A percentile compares a stretch with the other conserved stretches of the same genome.
These are phyloP conservation scores for Procambarus virginalis DNA, from an alignment of 1,140 invertebrate genomes.

Conservation along the genomic window DNA sequence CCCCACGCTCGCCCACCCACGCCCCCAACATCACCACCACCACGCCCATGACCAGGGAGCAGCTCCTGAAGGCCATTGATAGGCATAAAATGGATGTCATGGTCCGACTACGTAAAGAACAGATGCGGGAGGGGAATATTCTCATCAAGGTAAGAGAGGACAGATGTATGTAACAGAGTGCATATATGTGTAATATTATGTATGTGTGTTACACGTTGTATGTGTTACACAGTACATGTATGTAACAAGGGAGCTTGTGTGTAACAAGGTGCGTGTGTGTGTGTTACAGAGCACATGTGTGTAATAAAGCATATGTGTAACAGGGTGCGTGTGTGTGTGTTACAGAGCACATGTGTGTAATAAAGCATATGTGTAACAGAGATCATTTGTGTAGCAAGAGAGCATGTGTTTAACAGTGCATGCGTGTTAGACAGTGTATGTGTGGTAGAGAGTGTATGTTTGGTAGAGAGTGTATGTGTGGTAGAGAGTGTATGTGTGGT, in stretches of 20 bases:
- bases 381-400: not conserved
- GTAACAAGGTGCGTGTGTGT: not conserved
- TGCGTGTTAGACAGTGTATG: not conserved
- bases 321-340: not conserved
- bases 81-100: conserved; percentile 59
- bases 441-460: no score
- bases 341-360: not conserved
- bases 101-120: conserved; percentile 29
- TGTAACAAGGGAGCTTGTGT: not conserved
- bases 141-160: conserved; percentile 41
- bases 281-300: not conserved
- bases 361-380: not conserved
- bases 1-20: conserved; percentile 13
- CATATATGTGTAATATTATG: not conserved
- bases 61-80: conserved; percentile 36
- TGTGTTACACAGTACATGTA: not conserved
- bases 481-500: no score
- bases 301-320: not conserved
- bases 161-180: not conserved
- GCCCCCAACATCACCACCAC: conserved; percentile 14
- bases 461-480: no score
- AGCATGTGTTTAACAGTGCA: not conserved
- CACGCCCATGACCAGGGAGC: conserved; percentile 45
- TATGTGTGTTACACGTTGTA: not conserved
- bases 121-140: conserved; percentile 60